These are phyloP conservation scores for Peromyscus attwateri DNA, from an alignment of 2,797 vertebrate genomes.

Conservation along the genomic window DNA sequence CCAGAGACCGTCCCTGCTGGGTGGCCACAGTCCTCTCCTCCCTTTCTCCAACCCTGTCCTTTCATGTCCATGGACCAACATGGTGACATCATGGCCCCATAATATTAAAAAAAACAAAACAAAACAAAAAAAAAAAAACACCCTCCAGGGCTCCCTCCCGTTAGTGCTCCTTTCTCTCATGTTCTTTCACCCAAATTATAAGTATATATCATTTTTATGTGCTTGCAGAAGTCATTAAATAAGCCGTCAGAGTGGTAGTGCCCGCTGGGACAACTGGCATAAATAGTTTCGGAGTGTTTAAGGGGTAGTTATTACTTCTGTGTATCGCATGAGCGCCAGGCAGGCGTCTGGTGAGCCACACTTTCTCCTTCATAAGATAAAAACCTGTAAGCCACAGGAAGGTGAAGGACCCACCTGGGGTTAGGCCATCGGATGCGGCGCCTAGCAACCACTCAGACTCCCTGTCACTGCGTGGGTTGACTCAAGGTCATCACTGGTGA, in stretches of 20 bases:
- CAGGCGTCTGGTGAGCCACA: neutral
- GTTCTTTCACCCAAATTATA: neutral
- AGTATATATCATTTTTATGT: constrained; percentile 12
- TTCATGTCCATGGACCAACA: neutral
- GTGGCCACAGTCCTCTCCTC: neutral
- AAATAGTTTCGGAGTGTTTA: neutral
- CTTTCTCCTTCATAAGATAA: neutral
- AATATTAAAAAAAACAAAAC: neutral
- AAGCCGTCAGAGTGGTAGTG: neutral
- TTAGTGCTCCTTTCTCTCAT: neutral
- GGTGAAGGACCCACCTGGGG: neutral
- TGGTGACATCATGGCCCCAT: neutral
- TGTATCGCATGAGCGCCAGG: neutral
- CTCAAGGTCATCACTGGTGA: fast-evolving
- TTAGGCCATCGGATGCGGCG: neutral
- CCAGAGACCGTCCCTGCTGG: neutral
- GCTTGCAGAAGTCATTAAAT: neutral
- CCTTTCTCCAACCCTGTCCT: neutral
- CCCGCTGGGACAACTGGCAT: neutral
- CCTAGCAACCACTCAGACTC: neutral
- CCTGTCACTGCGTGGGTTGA: neutral
- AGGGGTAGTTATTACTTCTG: neutral
- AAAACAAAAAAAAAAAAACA: neutral
- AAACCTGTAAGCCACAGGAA: neutral
- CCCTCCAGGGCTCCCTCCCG: neutral